Evolutionary conservation across 2,888 invertebrate genomes (phyloP).

Genomic region (Seira ritae): DNA sequence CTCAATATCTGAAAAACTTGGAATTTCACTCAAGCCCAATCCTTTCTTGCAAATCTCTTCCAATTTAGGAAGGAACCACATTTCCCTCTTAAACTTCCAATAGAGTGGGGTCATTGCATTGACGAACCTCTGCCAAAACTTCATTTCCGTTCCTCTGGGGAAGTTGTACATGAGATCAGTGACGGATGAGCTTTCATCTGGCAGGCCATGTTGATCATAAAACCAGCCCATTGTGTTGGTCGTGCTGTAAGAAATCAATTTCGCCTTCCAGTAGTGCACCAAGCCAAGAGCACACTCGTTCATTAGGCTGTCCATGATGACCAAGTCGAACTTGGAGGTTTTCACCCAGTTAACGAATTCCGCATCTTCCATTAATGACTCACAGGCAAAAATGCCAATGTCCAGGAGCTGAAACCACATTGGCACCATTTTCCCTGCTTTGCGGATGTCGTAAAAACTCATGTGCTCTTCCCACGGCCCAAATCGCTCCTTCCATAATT

Average conservation of each 20-base stretch:
- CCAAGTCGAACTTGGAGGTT: slow-evolving; percentile 60
- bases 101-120: slow-evolving; percentile 59
- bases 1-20: slow-evolving; percentile 60
- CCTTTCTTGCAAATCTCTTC: slow-evolving; percentile 55
- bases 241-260: slow-evolving; percentile 52
- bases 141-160: slow-evolving; percentile 31
- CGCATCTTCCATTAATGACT: slow-evolving; percentile 28
- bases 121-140: slow-evolving; percentile 41
- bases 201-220: slow-evolving; percentile 56
- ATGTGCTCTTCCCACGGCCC: slow-evolving; percentile 35
- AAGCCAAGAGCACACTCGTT: slow-evolving; percentile 66
- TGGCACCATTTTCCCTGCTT: not conserved
- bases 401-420: slow-evolving; percentile 22
- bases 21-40: slow-evolving; percentile 46
- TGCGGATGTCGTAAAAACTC: slow-evolving; percentile 22
- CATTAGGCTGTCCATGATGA: slow-evolving; percentile 60
- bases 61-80: slow-evolving; percentile 52
- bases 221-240: slow-evolving; percentile 54
- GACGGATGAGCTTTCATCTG: slow-evolving; percentile 46
- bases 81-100: slow-evolving; percentile 38
- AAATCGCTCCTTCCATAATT: slow-evolving; percentile 34
- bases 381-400: slow-evolving; percentile 33
- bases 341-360: slow-evolving; percentile 56
- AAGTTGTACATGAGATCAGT: slow-evolving; percentile 17
- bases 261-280: slow-evolving; percentile 55